phyloP scores from a whole-genome alignment of 2,797 vertebrate genomes.

The Danionella dracula region DNA sequence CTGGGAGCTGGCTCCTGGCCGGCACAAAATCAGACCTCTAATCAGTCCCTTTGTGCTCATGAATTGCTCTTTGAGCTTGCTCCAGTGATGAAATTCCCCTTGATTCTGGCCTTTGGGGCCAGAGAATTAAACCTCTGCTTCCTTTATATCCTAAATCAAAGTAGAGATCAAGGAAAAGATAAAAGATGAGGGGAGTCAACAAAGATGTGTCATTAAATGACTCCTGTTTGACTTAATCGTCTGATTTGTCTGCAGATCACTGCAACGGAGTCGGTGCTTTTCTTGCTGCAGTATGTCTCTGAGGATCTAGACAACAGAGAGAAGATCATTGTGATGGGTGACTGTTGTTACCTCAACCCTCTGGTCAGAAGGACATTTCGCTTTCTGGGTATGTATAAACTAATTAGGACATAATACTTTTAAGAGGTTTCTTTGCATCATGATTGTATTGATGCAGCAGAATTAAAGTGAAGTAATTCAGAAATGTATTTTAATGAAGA shows the following conservation, averaged over 20 bases:
- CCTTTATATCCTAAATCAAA: background rate
- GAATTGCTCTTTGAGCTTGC: slow-evolving; percentile 10
- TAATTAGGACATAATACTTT: background rate
- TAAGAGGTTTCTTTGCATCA: too few relatives aligned
- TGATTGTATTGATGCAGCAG: too few relatives aligned
- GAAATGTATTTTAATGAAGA: background rate
- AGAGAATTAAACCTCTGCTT: slow-evolving; percentile 2
- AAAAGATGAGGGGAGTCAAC: background rate
- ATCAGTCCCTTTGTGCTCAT: slow-evolving; percentile 39
- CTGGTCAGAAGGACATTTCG: slow-evolving; percentile 86
- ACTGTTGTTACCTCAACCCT: slow-evolving; percentile 93
- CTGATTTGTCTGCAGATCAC: slow-evolving; percentile 74
- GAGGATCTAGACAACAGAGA: slow-evolving; percentile 87
- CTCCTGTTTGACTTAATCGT: slow-evolving; percentile 22
- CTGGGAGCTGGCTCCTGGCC: background rate
- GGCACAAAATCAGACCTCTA: slow-evolving; percentile 30
- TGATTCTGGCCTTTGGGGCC: background rate
- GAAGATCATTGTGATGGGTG: slow-evolving; percentile 86
- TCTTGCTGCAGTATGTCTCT: slow-evolving; percentile 85
- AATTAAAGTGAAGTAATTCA: background rate
- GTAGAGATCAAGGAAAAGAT: background rate
- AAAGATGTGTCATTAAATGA: background rate
- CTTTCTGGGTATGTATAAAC: slow-evolving; percentile 79
- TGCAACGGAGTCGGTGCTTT: slow-evolving; percentile 82
- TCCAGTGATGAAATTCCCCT: background rate